Percentiles rank a stretch among this genome's conserved stretches.
phyloP scores from a whole-genome alignment of 2,797 vertebrate species.

The Myotis vivesi region DNA sequence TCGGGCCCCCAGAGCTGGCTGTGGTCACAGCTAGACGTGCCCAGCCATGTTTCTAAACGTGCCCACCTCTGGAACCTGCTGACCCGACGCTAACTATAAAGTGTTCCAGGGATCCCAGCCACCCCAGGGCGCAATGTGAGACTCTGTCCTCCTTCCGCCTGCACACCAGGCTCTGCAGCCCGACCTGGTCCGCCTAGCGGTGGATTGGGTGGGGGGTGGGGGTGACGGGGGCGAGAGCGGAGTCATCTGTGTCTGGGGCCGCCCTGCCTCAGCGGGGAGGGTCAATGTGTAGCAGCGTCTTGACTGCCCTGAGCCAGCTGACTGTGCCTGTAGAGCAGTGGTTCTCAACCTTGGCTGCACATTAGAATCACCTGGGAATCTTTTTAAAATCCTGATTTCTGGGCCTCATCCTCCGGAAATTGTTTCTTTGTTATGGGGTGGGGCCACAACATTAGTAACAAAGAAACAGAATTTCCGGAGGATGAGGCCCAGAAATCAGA shows the following conservation, averaged over 20 bases:
- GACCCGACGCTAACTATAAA: conserved; percentile 66
- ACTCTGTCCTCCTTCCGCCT: neutral
- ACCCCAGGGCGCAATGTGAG: conserved; percentile 43
- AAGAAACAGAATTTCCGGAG: no score
- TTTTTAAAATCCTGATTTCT: no score
- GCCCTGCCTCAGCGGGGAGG: neutral
- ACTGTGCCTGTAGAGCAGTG: no score
- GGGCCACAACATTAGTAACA: no score
- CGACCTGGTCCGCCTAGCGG: neutral
- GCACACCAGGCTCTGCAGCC: no score
- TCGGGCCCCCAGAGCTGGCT: neutral
- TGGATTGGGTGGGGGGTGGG: accelerated
- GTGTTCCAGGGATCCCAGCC: conserved; percentile 54
- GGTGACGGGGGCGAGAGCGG: neutral
- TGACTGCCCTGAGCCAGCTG: neutral
- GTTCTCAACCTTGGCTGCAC: no score
- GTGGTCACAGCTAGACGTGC: neutral
- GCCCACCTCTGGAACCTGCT: neutral
- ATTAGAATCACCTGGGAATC: no score
- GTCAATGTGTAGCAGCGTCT: neutral
- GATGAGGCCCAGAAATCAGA: no score
- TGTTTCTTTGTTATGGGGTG: no score
- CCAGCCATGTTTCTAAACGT: neutral
- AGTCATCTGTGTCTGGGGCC: neutral
- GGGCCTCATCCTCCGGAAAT: no score